Evolutionary conservation across 1,140 invertebrate species (phyloP).

Genomic region (Fopius arisanus): DNA sequence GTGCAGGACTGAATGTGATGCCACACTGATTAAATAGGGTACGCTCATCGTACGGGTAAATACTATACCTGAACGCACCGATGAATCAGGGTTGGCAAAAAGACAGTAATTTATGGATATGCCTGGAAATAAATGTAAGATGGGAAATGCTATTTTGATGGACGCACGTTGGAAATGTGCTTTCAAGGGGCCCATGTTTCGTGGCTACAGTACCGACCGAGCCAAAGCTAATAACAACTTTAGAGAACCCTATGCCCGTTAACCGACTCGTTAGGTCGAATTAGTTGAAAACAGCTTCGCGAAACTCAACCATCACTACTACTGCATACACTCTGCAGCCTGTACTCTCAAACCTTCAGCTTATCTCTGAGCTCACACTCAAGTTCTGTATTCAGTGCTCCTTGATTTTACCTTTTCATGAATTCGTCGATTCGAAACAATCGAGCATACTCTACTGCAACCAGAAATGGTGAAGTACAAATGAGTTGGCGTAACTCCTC

Average conservation of each 20-base stretch:
- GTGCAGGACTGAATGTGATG: neutral
- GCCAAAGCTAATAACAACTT: slow-evolving; percentile 33
- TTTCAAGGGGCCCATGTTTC: neutral
- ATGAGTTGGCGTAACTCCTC: too few relatives aligned
- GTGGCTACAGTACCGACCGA: slow-evolving; percentile 9
- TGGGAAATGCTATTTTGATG: neutral
- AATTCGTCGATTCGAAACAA: neutral
- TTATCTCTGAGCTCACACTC: neutral
- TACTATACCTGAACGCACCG: neutral
- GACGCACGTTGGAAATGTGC: neutral
- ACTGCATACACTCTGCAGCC: neutral
- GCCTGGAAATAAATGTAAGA: neutral
- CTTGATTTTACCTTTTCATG: neutral
- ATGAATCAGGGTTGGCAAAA: neutral
- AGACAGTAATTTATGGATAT: neutral
- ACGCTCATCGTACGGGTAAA: neutral
- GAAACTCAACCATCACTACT: slow-evolving; percentile 23
- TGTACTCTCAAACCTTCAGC: neutral
- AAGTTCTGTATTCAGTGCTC: neutral
- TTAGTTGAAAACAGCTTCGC: slow-evolving; percentile 37
- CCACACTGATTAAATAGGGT: neutral
- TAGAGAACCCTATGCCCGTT: slow-evolving; percentile 35
- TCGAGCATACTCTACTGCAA: too few relatives aligned
- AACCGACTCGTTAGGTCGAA: slow-evolving; percentile 36
- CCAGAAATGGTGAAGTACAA: too few relatives aligned